phyloP scores from a whole-genome alignment of 2,113 vertebrate genomes.

The Alligator sinensis region DNA sequence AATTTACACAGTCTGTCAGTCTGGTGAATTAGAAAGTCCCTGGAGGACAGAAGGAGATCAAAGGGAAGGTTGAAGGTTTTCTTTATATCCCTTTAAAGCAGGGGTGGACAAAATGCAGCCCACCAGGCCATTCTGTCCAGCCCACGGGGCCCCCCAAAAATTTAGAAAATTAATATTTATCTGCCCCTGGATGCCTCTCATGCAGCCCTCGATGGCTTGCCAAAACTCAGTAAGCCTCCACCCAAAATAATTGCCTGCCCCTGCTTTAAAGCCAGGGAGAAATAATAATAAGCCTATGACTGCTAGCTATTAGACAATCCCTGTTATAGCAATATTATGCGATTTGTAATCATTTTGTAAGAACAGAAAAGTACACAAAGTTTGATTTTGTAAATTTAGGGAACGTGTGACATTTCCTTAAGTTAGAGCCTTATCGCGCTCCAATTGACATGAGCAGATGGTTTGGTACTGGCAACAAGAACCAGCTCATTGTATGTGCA shows the following conservation, averaged over 20 bases:
- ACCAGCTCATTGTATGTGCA: not conserved
- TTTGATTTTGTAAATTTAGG: not conserved
- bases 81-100: not conserved
- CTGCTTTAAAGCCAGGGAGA: too few relatives aligned
- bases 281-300: too few relatives aligned
- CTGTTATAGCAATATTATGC: not conserved
- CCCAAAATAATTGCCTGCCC: too few relatives aligned
- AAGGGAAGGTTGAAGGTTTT: not conserved
- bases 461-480: not conserved
- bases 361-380: not conserved
- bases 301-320: too few relatives aligned
- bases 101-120: not conserved
- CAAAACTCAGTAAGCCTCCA: too few relatives aligned
- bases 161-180: too few relatives aligned
- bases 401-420: not conserved
- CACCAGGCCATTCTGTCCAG: not conserved
- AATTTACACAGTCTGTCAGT: not conserved
- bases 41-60: not conserved
- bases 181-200: too few relatives aligned
- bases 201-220: too few relatives aligned
- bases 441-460: not conserved
- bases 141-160: too few relatives aligned
- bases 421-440: conserved; percentile 7
- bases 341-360: not conserved
- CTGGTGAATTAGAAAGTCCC: not conserved